Evolutionary conservation across 2,888 invertebrate species (phyloP).

Genomic region (Spodoptera littoralis): DNA sequence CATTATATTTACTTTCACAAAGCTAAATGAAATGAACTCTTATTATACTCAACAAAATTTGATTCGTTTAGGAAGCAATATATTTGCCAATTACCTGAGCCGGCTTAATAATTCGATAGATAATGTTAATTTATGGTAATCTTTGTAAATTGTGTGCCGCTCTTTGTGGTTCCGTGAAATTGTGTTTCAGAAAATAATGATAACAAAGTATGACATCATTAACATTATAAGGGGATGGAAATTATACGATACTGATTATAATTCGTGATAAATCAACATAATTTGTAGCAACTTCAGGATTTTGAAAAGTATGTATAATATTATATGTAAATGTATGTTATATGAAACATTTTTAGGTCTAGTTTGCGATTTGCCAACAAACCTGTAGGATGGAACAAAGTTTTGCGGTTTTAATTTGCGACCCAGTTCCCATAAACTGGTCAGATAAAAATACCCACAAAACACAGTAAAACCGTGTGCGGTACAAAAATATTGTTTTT

Average conservation of each 20-base stretch:
- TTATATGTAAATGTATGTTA: too few relatives aligned
- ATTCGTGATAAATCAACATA: too few relatives aligned
- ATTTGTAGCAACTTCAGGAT: too few relatives aligned
- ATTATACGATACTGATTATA: too few relatives aligned
- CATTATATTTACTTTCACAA: not conserved
- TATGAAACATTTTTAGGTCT: too few relatives aligned
- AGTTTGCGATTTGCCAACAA: too few relatives aligned
- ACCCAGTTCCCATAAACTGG: not conserved
- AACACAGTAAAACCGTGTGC: not conserved
- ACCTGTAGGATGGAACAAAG: too few relatives aligned
- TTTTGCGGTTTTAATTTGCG: too few relatives aligned
- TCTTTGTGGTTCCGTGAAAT: constrained; percentile 19
- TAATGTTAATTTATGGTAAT: constrained; percentile 53
- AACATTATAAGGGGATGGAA: not conserved
- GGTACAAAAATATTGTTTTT: constrained; percentile 2
- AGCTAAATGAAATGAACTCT: too few relatives aligned
- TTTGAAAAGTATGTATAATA: too few relatives aligned
- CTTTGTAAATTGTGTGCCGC: constrained; percentile 37
- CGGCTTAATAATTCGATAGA: constrained; percentile 24
- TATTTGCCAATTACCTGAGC: constrained; percentile 27
- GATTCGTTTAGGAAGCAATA: constrained; percentile 12
- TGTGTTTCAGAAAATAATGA: constrained; percentile 24
- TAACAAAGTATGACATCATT: constrained; percentile 6
- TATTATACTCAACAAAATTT: constrained; percentile 15
- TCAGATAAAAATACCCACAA: not conserved